Evolutionary conservation across 2,888 invertebrate genomes (phyloP).

Genomic region (Panzeria rudis): DNA sequence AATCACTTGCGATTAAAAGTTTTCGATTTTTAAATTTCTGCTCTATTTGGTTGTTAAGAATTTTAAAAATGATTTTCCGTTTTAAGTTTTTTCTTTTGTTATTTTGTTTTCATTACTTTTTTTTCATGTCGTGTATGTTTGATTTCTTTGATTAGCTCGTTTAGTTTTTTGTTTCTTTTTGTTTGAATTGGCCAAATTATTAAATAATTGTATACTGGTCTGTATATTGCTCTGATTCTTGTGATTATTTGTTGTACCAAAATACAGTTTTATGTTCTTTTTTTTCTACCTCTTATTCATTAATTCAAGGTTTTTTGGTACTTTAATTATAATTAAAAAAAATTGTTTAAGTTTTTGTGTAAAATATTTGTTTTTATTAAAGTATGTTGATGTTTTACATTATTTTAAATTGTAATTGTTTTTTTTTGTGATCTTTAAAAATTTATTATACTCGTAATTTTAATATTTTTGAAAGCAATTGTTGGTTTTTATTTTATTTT

Average conservation of each 20-base stretch:
- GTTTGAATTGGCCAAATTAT: conserved; percentile 57
- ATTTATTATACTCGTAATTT: conserved; percentile 12
- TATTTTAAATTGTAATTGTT: conserved; percentile 15
- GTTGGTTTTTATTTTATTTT: neutral
- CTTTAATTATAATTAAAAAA: conserved; percentile 27
- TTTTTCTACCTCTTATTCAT: conserved; percentile 17
- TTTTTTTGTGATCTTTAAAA: neutral
- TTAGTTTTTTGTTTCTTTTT: conserved; percentile 11
- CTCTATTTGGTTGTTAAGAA: conserved; percentile 61
- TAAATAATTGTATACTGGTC: conserved; percentile 48
- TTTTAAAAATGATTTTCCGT: conserved; percentile 54
- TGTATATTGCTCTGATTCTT: conserved; percentile 59
- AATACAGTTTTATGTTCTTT: conserved; percentile 34
- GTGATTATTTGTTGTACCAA: conserved; percentile 50
- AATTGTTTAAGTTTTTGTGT: conserved; percentile 7
- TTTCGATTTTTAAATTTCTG: conserved; percentile 56
- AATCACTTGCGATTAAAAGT: conserved; percentile 51
- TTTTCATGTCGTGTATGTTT: conserved; percentile 47
- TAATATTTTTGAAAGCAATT: conserved; percentile 57
- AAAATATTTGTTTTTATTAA: conserved; percentile 23
- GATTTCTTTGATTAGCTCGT: conserved; percentile 27
- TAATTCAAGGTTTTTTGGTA: conserved; percentile 54
- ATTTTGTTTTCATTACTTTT: conserved; percentile 41
- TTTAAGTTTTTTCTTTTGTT: conserved; percentile 25
- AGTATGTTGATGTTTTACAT: conserved; percentile 20